A percentile compares a stretch with the other conserved stretches of the same genome.
phyloP scores from a whole-genome alignment of 1,140 invertebrate species.

The Tetraneura akinire region DNA sequence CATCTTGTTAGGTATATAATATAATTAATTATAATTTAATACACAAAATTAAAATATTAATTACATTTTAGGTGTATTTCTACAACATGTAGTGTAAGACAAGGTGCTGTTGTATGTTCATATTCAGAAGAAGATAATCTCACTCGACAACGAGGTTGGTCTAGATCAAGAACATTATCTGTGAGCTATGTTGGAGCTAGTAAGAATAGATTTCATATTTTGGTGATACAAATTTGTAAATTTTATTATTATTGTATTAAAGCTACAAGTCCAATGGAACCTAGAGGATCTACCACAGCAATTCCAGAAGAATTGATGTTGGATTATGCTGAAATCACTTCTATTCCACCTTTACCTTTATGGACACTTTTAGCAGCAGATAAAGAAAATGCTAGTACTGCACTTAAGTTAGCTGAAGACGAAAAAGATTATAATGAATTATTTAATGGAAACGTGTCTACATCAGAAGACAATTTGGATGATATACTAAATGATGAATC shows the following conservation, averaged over 20 bases:
- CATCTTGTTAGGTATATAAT: conserved; percentile 77
- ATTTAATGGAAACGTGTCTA: conserved; percentile 74
- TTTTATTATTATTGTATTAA: conserved; percentile 43
- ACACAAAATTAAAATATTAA: neutral
- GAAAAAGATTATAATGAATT: conserved; percentile 81
- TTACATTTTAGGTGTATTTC: conserved; percentile 67
- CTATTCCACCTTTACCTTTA: conserved; percentile 93
- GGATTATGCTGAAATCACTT: conserved; percentile 94
- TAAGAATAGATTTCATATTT: conserved; percentile 3
- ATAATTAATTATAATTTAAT: conserved; percentile 1
- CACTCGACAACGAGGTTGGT: conserved; percentile 72
- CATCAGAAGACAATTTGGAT: conserved; percentile 79
- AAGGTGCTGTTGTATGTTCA: conserved; percentile 59
- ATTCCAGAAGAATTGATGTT: conserved; percentile 82
- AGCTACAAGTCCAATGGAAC: conserved; percentile 60
- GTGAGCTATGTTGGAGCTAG: conserved; percentile 73
- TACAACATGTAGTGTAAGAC: conserved; percentile 64
- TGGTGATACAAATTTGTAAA: neutral
- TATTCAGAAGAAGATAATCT: conserved; percentile 68
- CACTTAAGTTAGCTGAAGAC: conserved; percentile 52
- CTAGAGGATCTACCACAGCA: conserved; percentile 62
- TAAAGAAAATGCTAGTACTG: conserved; percentile 65
- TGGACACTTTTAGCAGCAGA: conserved; percentile 95
- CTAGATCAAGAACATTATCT: conserved; percentile 81
- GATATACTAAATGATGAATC: conserved; percentile 72